These are phyloP conservation scores for Candoia aspera DNA, from an alignment of 2,113 vertebrate genomes.

Conservation along the genomic window DNA sequence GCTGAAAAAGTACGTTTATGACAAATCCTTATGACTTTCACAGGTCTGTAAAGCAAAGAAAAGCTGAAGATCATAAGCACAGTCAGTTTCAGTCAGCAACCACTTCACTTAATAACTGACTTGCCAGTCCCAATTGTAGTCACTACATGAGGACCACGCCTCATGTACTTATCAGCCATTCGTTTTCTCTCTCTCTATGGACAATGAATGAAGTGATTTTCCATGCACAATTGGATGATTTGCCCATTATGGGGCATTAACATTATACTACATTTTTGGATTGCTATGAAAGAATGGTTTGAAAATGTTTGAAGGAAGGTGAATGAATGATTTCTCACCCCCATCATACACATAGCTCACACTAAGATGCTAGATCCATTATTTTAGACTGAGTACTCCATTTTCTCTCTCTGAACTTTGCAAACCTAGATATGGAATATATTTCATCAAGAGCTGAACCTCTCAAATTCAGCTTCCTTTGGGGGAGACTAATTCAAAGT, in stretches of 20 bases:
- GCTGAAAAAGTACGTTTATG: neutral
- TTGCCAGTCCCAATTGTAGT: neutral
- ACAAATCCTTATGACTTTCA: neutral
- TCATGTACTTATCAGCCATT: neutral
- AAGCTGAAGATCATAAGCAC: neutral
- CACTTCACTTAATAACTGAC: neutral
- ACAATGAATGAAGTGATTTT: neutral
- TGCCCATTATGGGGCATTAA: neutral
- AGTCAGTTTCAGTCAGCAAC: neutral
- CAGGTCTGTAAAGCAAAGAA: neutral
- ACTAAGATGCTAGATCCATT: neutral
- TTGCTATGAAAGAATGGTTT: neutral
- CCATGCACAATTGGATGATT: neutral
- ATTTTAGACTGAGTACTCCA: neutral
- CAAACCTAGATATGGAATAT: neutral
- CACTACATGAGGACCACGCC: neutral
- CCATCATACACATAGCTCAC: neutral
- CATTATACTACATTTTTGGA: neutral
- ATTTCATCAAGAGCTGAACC: slow-evolving; percentile 1
- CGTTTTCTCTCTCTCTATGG: neutral
- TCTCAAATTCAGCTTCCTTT: neutral
- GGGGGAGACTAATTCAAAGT: neutral
- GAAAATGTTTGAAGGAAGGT: neutral
- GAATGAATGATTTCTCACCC: neutral
- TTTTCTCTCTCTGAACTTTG: neutral